These are phyloP conservation scores for Melospiza melodia DNA, from an alignment of 2,113 vertebrate species.

Conservation along the genomic window DNA sequence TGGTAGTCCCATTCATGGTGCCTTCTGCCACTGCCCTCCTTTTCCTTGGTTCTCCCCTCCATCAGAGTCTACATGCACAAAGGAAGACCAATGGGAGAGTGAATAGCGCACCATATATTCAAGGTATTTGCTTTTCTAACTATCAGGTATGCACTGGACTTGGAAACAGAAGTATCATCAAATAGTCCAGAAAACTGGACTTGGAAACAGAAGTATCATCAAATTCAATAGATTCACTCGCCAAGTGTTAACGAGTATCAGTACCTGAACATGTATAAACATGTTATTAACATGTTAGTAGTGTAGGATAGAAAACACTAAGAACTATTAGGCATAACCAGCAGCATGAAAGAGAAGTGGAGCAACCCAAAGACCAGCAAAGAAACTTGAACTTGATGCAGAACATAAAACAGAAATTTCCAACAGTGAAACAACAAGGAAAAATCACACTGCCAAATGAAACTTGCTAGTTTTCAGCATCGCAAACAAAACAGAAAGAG, in stretches of 20 bases:
- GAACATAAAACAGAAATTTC: background rate
- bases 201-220: background rate
- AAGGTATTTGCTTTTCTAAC: background rate
- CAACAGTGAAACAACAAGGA: background rate
- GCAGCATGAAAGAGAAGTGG: background rate
- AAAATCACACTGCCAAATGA: background rate
- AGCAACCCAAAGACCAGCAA: background rate
- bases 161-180: background rate
- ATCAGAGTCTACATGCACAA: background rate
- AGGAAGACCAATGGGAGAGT: background rate
- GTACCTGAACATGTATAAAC: background rate
- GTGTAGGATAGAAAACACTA: background rate
- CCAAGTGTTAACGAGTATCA: background rate
- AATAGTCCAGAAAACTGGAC: too few species aligned
- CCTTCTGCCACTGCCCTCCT: background rate
- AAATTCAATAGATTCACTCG: rapidly evolving
- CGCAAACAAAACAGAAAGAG: background rate
- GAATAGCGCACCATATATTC: rapidly evolving
- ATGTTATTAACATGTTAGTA: background rate
- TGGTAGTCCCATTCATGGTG: background rate
- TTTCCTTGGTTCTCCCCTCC: background rate
- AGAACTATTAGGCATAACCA: background rate
- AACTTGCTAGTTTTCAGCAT: background rate
- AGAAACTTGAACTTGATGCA: background rate
- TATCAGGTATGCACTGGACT: background rate